These are phyloP conservation scores for Pemphigus obesinymphae DNA, from an alignment of 1,140 invertebrate genomes.

Conservation along the genomic window DNA sequence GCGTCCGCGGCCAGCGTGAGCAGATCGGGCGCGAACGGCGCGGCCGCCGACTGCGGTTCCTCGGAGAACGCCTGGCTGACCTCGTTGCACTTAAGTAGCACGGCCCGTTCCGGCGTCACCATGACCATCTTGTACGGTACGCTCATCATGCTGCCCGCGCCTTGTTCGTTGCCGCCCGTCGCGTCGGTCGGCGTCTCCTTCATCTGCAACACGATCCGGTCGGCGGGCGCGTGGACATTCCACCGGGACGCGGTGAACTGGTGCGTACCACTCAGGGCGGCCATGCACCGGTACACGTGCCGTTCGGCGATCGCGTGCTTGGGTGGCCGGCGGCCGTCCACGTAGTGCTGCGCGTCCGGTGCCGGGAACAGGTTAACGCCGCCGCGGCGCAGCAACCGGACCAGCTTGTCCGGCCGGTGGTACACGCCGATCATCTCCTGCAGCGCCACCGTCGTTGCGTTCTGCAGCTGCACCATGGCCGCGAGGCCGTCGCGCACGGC, in stretches of 20 bases:
- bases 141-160: neutral
- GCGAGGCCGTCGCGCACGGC: constrained; percentile 55
- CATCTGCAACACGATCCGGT: constrained; percentile 68
- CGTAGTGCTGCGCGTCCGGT: constrained; percentile 75
- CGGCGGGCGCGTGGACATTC: constrained; percentile 64
- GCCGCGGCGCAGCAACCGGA: constrained; percentile 65
- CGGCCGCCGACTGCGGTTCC: neutral
- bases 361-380: constrained; percentile 89
- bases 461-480: constrained; percentile 57
- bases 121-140: constrained; percentile 53
- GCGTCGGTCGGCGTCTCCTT: constrained; percentile 54
- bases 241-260: constrained; percentile 86
- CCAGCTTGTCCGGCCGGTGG: constrained; percentile 55
- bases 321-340: constrained; percentile 63
- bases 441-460: constrained; percentile 56
- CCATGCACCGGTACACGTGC: constrained; percentile 79
- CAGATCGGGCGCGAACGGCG: constrained; percentile 10
- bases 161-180: neutral
- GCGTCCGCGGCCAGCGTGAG: neutral
- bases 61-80: constrained; percentile 62
- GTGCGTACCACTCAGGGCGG: constrained; percentile 66
- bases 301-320: constrained; percentile 73
- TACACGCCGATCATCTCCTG: constrained; percentile 57
- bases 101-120: constrained; percentile 60
- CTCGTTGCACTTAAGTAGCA: constrained; percentile 65